Evolutionary conservation across 2,113 vertebrate species (phyloP).

Genomic region (Vombatus ursinus): DNA sequence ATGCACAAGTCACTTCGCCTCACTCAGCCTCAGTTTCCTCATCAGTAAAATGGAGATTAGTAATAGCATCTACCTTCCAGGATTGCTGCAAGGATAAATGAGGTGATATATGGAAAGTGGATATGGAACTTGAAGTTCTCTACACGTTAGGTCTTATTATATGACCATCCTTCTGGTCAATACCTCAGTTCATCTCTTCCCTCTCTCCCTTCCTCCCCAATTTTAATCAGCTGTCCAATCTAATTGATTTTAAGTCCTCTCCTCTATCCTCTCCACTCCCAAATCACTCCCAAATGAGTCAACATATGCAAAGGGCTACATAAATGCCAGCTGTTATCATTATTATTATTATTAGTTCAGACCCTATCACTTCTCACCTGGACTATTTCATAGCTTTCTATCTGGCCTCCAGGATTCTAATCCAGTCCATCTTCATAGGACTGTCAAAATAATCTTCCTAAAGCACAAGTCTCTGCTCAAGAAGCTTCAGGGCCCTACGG

Average conservation of each 20-base stretch:
- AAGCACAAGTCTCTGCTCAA: not conserved
- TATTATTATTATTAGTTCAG: not conserved
- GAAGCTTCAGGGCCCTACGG: not conserved
- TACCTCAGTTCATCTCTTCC: not conserved
- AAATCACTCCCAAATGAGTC: not conserved
- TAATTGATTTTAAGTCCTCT: not conserved
- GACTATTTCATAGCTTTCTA: not conserved
- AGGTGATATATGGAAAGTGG: not conserved
- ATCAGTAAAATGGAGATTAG: not conserved
- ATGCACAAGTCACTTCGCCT: not conserved
- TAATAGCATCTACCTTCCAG: not conserved
- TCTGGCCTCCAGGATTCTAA: not conserved
- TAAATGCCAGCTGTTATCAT: not conserved
- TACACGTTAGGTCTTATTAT: not conserved
- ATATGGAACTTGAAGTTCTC: not conserved
- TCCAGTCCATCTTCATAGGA: not conserved
- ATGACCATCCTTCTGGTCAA: not conserved
- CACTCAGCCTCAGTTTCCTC: not conserved
- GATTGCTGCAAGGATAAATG: not conserved
- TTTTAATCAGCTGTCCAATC: not conserved
- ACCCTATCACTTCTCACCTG: not conserved
- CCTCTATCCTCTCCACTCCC: not conserved
- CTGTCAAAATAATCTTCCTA: not conserved
- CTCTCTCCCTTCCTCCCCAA: not conserved
- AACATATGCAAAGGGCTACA: not conserved